A percentile compares a stretch with the other conserved stretches of the same genome.
Evolutionary conservation across 1,140 invertebrate genomes (phyloP).

Genomic region (Microplitis demolitor): DNA sequence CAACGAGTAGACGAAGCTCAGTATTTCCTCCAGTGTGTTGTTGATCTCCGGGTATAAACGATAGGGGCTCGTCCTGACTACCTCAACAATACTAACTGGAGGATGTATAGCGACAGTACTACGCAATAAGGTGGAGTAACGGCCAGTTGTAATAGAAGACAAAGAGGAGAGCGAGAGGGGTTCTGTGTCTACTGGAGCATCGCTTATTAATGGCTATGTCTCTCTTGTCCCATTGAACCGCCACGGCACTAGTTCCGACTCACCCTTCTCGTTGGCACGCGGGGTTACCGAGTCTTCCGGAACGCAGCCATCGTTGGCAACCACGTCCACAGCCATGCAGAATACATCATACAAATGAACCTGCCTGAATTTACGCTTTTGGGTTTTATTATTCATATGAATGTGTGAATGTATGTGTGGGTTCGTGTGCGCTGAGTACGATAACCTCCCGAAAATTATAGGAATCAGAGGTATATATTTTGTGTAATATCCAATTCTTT

Average conservation of each 20-base stretch:
- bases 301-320: neutral
- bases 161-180: neutral
- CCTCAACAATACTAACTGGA: no score
- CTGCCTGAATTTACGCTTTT: neutral
- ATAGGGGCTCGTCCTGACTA: slow-evolving; percentile 1
- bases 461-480: no score
- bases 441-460: no score
- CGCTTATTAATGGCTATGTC: slow-evolving; percentile 25
- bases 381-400: neutral
- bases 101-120: slow-evolving; percentile 13
- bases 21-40: neutral
- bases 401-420: no score
- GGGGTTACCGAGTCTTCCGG: neutral
- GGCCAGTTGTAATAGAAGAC: neutral
- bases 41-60: neutral
- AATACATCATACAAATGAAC: neutral
- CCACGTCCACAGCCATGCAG: neutral
- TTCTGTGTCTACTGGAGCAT: slow-evolving; percentile 25
- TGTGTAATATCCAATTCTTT: no score
- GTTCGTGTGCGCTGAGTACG: no score
- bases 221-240: slow-evolving; percentile 24
- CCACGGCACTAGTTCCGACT: neutral
- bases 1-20: neutral
- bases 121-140: slow-evolving; percentile 30
- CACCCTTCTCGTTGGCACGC: neutral